Conservation (phyloP, 2,888 invertebrate genomes). For the Stegophylla sp. region DNA sequence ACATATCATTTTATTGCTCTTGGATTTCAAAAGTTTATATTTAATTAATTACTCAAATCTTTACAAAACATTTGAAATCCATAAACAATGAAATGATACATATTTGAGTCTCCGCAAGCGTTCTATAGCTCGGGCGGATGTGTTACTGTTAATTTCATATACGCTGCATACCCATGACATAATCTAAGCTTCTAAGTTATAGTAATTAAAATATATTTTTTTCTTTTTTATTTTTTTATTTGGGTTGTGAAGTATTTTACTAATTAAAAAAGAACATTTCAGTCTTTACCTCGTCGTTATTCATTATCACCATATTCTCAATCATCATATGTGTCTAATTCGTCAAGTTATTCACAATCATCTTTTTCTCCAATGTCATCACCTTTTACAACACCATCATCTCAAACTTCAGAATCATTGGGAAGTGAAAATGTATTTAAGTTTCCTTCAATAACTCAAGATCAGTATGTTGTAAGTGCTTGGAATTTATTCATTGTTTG, state of each 20-base stretch:
- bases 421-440: conserved; percentile 46
- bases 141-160: too few species aligned
- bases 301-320: conserved; percentile 30
- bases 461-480: conserved; percentile 37
- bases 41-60: too few species aligned
- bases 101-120: too few species aligned
- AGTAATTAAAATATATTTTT: not conserved
- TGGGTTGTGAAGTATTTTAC: too few species aligned
- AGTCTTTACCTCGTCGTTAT: conserved; percentile 14
- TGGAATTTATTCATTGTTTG: not conserved
- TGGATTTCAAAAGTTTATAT: too few species aligned
- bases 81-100: too few species aligned
- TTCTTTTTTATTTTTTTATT: too few species aligned
- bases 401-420: conserved; percentile 20
- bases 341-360: conserved; percentile 41
- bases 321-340: conserved; percentile 28
- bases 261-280: not conserved
- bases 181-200: too few species aligned
- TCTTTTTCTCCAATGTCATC: conserved; percentile 42
- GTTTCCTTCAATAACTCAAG: conserved; percentile 31
- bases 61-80: too few species aligned
- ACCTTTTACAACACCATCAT: conserved; percentile 43
- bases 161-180: too few species aligned
- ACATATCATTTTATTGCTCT: too few species aligned
- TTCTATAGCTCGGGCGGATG: too few species aligned